phyloP scores from a whole-genome alignment of 2,888 invertebrate genomes.

The Synergus itoensis region DNA sequence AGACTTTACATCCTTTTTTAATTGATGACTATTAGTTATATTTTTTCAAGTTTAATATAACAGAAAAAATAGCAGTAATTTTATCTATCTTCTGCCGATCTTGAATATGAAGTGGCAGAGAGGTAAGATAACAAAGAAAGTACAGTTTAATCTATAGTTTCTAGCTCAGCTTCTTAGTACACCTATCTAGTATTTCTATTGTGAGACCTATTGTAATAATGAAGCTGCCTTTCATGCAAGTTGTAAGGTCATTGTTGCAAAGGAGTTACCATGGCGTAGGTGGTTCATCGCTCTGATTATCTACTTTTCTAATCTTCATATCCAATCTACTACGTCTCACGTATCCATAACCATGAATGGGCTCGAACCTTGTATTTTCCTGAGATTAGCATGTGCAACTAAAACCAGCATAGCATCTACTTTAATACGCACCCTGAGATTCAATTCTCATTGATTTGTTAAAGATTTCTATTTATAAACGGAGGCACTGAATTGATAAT shows the following conservation, averaged over 20 bases:
- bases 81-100: no score
- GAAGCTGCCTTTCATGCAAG: constrained; percentile 10
- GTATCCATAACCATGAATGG: constrained; percentile 7
- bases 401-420: no score
- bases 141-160: not conserved
- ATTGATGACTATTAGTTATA: no score
- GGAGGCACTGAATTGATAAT: not conserved
- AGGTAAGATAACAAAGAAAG: not conserved
- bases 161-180: not conserved
- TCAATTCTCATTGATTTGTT: no score
- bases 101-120: not conserved
- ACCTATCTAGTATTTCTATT: not conserved
- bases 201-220: not conserved
- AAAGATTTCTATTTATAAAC: not conserved
- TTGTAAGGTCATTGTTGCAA: constrained; percentile 32
- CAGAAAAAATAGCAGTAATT: no score
- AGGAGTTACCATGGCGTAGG: constrained; percentile 3
- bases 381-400: not conserved
- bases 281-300: constrained; percentile 1
- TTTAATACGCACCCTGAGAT: no score
- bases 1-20: no score
- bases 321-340: not conserved
- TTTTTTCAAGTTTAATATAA: no score
- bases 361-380: constrained; percentile 2
- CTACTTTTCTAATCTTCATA: not conserved